Evolutionary conservation across 2,888 invertebrate species (phyloP).

Genomic region (Bellardia bayeri): DNA sequence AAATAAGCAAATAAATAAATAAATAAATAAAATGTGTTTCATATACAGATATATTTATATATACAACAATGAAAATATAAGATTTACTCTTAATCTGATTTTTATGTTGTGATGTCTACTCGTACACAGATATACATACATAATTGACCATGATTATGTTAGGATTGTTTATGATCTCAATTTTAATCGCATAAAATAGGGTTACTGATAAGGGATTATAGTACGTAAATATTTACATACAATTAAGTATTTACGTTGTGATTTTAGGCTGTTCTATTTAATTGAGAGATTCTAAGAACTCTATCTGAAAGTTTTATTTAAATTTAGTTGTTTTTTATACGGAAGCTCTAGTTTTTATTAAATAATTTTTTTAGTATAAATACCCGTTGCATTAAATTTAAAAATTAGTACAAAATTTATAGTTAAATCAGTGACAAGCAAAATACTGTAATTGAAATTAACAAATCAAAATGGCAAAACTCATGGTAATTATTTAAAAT

Average conservation of each 20-base stretch:
- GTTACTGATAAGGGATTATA: constrained; percentile 33
- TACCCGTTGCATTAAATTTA: background rate
- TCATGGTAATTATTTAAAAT: constrained; percentile 44
- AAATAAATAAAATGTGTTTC: background rate
- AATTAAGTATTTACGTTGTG: background rate
- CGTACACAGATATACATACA: background rate
- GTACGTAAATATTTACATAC: background rate
- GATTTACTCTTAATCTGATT: constrained; percentile 9
- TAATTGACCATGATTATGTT: background rate
- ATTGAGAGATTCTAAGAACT: background rate
- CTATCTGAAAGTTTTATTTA: background rate
- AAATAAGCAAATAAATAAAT: background rate
- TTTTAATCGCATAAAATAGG: background rate
- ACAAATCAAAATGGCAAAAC: constrained; percentile 36
- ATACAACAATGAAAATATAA: background rate
- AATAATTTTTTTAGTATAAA: constrained; percentile 29
- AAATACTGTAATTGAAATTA: background rate
- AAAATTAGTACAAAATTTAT: background rate
- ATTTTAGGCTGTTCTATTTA: background rate
- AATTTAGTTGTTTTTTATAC: background rate
- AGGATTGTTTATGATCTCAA: constrained; percentile 15
- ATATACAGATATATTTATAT: background rate
- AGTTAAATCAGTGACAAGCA: constrained; percentile 25
- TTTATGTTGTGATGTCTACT: background rate
- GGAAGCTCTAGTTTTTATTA: background rate